Evolutionary conservation across 1,140 invertebrate species (phyloP).

Genomic region (Cydia pomonella): DNA sequence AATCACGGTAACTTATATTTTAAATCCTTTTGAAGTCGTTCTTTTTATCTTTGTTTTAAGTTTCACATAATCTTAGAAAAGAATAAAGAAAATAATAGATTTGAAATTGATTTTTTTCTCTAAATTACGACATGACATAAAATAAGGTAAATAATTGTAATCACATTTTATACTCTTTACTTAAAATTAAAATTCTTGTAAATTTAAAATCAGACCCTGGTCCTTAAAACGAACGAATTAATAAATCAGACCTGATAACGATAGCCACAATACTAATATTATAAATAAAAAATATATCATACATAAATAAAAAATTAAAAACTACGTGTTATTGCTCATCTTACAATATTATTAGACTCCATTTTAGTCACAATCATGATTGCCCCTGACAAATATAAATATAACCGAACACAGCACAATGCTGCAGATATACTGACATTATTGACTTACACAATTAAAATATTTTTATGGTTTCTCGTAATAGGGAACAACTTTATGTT

Average conservation of each 20-base stretch:
- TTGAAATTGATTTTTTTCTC: background rate
- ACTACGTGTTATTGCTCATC: background rate
- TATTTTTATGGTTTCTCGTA: constrained; percentile 5
- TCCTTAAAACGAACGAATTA: too few relatives aligned
- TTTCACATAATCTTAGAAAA: background rate
- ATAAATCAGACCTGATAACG: too few relatives aligned
- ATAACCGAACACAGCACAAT: background rate
- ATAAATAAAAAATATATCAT: too few relatives aligned
- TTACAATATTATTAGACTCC: constrained; percentile 7
- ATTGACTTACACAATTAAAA: constrained; percentile 4
- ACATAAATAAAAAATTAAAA: too few relatives aligned
- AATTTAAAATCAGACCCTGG: too few relatives aligned
- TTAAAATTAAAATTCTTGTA: too few relatives aligned
- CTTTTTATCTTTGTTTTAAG: background rate
- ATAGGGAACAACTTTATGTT: constrained; percentile 4
- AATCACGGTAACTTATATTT: too few relatives aligned
- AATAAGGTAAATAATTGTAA: background rate
- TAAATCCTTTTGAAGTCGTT: background rate
- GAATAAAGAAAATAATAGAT: background rate
- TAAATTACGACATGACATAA: background rate
- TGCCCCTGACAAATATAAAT: background rate
- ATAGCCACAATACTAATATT: too few relatives aligned
- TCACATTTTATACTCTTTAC: background rate
- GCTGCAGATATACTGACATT: background rate
- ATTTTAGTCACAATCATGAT: background rate